phyloP scores from a whole-genome alignment of 2,797 vertebrate genomes.

The Chaunax sp. region DNA sequence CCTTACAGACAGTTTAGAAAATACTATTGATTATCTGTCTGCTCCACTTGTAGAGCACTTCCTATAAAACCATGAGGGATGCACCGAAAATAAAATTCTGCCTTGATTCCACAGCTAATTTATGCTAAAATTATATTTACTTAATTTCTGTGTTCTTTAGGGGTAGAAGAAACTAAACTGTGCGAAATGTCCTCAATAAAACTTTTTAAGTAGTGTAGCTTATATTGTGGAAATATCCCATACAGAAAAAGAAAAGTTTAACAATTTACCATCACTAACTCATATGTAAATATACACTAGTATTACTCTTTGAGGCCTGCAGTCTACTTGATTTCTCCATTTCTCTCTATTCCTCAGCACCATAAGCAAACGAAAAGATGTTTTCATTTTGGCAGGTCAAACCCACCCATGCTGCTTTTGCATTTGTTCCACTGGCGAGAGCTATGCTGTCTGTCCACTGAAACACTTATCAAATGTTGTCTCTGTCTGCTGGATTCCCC shows the following conservation, averaged over 20 bases:
- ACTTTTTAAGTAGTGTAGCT: no score
- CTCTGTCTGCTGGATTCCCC: slow-evolving; percentile 47
- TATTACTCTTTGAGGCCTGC: neutral
- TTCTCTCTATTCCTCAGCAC: neutral
- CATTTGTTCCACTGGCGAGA: slow-evolving; percentile 42
- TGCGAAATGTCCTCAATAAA: neutral
- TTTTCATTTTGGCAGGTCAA: slow-evolving; percentile 53
- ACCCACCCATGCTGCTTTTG: slow-evolving; percentile 46
- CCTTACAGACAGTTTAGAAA: slow-evolving; percentile 23
- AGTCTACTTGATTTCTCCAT: neutral
- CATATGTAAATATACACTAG: neutral
- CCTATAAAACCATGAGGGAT: neutral
- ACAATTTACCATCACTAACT: neutral
- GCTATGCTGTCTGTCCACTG: slow-evolving; percentile 17
- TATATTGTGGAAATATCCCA: neutral
- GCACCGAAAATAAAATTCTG: neutral
- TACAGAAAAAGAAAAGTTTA: neutral
- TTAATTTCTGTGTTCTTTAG: neutral
- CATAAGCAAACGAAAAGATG: slow-evolving; percentile 9
- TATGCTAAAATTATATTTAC: neutral
- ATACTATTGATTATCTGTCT: slow-evolving; percentile 33
- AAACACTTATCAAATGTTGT: slow-evolving; percentile 44
- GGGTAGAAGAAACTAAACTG: neutral
- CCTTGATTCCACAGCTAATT: neutral
- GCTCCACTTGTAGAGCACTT: slow-evolving; percentile 23